Evolutionary conservation across 53 echinoderm and acorn worm genomes (phyloP).

Genomic region (Echinometra lucunter): DNA sequence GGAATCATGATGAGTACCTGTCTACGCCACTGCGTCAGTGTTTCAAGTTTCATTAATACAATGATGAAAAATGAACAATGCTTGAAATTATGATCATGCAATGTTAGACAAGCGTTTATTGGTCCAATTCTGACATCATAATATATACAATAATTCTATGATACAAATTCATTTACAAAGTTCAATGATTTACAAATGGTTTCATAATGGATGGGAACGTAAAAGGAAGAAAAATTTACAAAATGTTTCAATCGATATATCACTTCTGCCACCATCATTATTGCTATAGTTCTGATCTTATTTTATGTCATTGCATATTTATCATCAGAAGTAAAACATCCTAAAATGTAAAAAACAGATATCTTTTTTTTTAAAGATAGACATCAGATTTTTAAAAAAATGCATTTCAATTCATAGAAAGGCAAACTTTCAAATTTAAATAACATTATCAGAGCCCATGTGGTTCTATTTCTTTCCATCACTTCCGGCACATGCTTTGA

Average conservation of each 20-base stretch:
- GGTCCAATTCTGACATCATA: constrained; percentile 12
- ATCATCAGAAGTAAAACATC: neutral
- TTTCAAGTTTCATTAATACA: no score
- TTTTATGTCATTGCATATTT: neutral
- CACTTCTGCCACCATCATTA: neutral
- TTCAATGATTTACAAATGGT: neutral
- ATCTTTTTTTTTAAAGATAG: neutral
- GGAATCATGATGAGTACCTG: no score
- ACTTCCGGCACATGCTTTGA: no score
- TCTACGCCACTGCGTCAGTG: no score
- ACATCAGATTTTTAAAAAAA: neutral
- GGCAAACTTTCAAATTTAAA: neutral
- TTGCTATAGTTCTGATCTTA: constrained; percentile 5
- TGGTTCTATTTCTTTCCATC: neutral
- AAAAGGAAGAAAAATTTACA: neutral
- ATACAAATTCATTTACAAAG: neutral
- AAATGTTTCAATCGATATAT: neutral
- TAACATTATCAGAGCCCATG: neutral
- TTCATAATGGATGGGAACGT: neutral
- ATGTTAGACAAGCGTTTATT: constrained; percentile 10
- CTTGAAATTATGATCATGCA: neutral
- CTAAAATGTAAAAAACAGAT: neutral
- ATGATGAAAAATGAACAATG: no score
- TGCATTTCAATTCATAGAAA: neutral
- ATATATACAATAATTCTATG: neutral